Evolutionary conservation across 2,113 vertebrate species (phyloP).

Genomic region (Miniopterus natalensis): DNA sequence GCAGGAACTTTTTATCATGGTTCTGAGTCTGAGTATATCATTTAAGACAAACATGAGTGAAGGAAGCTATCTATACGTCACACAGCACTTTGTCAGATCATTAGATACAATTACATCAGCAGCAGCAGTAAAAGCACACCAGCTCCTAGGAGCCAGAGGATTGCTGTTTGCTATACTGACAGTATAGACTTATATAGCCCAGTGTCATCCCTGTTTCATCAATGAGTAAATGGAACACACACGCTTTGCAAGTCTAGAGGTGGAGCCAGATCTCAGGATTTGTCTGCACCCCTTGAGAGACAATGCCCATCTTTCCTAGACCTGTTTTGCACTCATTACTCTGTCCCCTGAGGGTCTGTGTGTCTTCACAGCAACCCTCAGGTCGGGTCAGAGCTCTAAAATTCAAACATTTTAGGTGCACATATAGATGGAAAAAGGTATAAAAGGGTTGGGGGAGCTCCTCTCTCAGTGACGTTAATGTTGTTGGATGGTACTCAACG

Average conservation of each 20-base stretch:
- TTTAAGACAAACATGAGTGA: background rate
- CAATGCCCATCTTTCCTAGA: background rate
- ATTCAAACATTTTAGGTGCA: background rate
- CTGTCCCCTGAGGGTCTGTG: background rate
- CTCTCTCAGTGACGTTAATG: background rate
- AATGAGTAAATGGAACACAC: no score
- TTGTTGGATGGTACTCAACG: background rate
- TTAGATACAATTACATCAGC: background rate
- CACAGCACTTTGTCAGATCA: background rate
- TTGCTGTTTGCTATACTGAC: background rate
- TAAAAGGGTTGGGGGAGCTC: background rate
- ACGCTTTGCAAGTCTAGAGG: background rate
- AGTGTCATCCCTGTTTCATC: background rate
- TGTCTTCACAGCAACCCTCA: background rate
- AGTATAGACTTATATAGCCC: background rate
- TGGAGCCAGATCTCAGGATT: background rate
- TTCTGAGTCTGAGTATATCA: background rate
- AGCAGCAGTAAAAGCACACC: background rate
- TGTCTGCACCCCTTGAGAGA: background rate
- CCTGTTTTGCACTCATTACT: background rate
- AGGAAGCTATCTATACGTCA: background rate
- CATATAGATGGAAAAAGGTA: background rate
- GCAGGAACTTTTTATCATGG: background rate
- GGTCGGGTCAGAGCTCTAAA: constrained; percentile 3
- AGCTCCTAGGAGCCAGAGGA: background rate